These are phyloP conservation scores for Passer domesticus DNA, from an alignment of 2,113 vertebrate species.

Conservation along the genomic window DNA sequence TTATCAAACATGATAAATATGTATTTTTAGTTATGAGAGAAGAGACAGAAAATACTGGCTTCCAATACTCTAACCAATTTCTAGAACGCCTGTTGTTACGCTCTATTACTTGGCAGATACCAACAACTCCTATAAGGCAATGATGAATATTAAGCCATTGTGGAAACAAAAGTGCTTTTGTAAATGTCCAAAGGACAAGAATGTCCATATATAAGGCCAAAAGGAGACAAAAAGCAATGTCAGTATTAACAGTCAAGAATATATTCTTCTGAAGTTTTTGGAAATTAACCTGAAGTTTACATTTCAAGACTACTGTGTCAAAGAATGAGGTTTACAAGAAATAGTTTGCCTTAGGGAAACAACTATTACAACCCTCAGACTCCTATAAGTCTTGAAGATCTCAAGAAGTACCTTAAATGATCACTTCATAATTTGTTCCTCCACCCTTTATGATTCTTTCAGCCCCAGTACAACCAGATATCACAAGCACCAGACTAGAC, in stretches of 20 bases:
- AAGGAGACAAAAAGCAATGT: background rate
- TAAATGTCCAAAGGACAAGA: background rate
- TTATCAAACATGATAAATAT: background rate
- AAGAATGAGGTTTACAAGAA: background rate
- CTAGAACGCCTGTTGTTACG: background rate
- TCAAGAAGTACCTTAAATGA: background rate
- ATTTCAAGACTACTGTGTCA: background rate
- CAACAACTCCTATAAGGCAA: background rate
- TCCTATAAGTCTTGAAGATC: background rate
- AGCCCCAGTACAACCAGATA: background rate
- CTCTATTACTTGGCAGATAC: background rate
- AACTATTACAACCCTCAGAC: background rate
- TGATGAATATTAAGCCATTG: background rate
- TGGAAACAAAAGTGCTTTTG: background rate
- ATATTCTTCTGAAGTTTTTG: background rate
- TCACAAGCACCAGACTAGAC: background rate
- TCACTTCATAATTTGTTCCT: background rate
- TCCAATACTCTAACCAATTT: background rate
- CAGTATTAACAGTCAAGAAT: background rate
- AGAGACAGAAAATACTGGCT: background rate
- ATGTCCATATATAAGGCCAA: background rate
- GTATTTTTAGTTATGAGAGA: background rate
- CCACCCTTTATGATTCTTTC: background rate
- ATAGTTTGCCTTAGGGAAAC: background rate
- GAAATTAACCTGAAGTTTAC: background rate